Conservation (phyloP, 2,797 vertebrate species). For the Syngnathus rostellatus region DNA sequence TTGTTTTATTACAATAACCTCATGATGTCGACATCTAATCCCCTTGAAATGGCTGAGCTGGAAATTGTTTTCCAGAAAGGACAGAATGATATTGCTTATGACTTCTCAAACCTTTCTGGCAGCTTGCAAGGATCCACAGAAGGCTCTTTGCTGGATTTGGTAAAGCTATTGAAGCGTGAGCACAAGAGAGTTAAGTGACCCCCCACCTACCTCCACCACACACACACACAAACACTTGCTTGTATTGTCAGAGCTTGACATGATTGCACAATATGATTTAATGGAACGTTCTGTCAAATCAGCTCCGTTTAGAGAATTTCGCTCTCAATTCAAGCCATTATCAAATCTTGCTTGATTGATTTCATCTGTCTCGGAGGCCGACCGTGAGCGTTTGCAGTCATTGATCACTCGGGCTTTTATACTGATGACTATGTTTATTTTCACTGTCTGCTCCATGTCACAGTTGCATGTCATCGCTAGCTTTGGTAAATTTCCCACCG, state of each 20-base stretch:
- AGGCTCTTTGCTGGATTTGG: constrained; percentile 24
- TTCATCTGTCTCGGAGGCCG: not conserved
- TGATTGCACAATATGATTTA: constrained; percentile 23
- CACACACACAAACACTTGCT: constrained; percentile 21
- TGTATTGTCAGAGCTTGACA: constrained; percentile 3
- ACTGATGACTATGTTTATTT: not conserved
- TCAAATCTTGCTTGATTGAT: not conserved
- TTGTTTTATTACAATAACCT: not conserved
- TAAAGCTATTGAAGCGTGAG: constrained; percentile 19
- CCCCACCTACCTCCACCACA: too few relatives aligned
- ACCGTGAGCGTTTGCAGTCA: not conserved
- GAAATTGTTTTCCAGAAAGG: not conserved
- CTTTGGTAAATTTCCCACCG: not conserved
- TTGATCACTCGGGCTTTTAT: not conserved
- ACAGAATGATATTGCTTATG: not conserved
- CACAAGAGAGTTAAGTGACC: not conserved
- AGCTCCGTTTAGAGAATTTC: constrained; percentile 11
- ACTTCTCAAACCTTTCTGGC: not conserved
- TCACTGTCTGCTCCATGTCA: not conserved
- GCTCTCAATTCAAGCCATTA: constrained; percentile 3
- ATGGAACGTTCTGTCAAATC: constrained; percentile 18
- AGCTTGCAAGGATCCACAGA: constrained; percentile 1
- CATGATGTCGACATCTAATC: not conserved
- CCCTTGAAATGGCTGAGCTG: not conserved
- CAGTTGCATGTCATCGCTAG: not conserved